Percentiles rank a stretch among this genome's conserved stretches.
Evolutionary conservation across 2,888 invertebrate species (phyloP).

Genomic region (Laothoe populi): DNA sequence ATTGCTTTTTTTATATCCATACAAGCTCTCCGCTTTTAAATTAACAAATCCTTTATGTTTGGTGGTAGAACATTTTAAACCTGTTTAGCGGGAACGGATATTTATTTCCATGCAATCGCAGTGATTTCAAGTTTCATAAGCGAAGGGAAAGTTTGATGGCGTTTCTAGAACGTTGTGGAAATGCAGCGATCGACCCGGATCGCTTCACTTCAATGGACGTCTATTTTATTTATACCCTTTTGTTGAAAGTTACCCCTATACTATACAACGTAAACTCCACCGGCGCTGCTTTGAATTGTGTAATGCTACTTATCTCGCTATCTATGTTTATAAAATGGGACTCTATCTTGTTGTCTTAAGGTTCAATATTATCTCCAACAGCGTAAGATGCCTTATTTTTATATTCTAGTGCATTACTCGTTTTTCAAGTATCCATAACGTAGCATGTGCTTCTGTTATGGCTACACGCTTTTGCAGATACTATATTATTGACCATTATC

Average conservation of each 20-base stretch:
- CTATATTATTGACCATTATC: constrained; percentile 34
- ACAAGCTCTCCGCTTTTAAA: constrained; percentile 56
- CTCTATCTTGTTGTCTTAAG: background rate
- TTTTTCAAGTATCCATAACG: constrained; percentile 44
- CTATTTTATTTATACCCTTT: constrained; percentile 51
- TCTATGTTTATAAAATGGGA: background rate
- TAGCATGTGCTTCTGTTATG: constrained; percentile 41
- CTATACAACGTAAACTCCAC: constrained; percentile 22
- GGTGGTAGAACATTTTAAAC: constrained; percentile 66
- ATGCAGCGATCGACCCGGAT: constrained; percentile 40
- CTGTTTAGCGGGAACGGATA: constrained; percentile 65
- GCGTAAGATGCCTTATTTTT: constrained; percentile 33
- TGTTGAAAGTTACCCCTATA: constrained; percentile 44
- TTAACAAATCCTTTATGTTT: constrained; percentile 72
- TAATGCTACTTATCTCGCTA: background rate
- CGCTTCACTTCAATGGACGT: constrained; percentile 46
- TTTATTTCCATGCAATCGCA: constrained; percentile 76
- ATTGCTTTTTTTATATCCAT: too few species aligned
- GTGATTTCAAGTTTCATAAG: constrained; percentile 69
- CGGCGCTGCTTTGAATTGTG: constrained; percentile 12
- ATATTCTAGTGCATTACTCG: constrained; percentile 38
- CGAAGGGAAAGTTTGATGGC: constrained; percentile 66
- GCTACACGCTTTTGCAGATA: constrained; percentile 33
- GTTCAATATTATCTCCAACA: background rate
- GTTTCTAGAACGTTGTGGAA: constrained; percentile 47